Base-by-base conservation (phyloP, 2,888 invertebrate species). In the Leptopilina syphax region DNA sequence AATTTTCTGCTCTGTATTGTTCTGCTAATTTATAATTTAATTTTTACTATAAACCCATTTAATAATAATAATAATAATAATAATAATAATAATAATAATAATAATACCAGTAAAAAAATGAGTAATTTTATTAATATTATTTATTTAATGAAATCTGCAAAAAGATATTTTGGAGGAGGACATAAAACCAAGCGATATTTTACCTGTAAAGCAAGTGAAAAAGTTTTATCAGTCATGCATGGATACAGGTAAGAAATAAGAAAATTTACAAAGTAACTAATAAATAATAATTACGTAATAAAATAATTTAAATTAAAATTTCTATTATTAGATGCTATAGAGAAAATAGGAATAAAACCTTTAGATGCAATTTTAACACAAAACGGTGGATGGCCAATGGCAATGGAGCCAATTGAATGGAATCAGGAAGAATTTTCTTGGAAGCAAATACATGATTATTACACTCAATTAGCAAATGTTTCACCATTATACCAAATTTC, bases 381-480 rank as follows among this genome's bases (percentile, higher is more conserved):
- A 65, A 79, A 79, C 65, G 88, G 88, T 13, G 88, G 88, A 2
- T 88, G 88, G 88, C 88, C 88, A 0, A 80, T 89, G 76, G 81
- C 83, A 57, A 86, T 89, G 85, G 86, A 88, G 10, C 77, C 80
- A 1, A 84, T 82, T 0, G 87, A 89, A 81, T 88, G 88, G 89
- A 70, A 85, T 34, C 81, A 83, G 0, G 70, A 84, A 6, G 82
- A 83, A 5, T 82, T 86, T 27, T 78, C 79, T 4, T 89, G 88
- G 88, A 84, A 86, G 80, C 79, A 70, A 18, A 83, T 89, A 78
- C 83, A 70, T 82, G 34, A 34, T 34, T 34, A 84, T 79, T 89
- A 89, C 57, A 66, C 82, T 76, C 80, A 65, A 63, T 18, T 68
- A 18, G 18, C 8, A 47, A 1, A 18, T n/a, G 18, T 1, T 10